Evolutionary conservation across 1,140 invertebrate species (phyloP).

Genomic region (Macrosteles quadrilineatus): DNA sequence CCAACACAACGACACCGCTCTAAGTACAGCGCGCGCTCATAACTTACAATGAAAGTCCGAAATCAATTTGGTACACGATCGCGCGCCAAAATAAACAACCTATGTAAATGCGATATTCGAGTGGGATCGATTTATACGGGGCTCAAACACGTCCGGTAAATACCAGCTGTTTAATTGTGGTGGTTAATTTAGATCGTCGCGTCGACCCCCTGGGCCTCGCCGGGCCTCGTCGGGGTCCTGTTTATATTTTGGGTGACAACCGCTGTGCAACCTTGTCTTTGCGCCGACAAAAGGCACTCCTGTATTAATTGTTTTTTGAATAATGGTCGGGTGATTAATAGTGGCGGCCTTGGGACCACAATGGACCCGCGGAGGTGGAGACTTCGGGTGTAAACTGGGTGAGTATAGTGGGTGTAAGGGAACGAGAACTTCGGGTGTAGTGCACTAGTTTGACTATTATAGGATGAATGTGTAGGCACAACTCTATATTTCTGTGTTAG

Average conservation of each 20-base stretch:
- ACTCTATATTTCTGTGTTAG: too few species aligned
- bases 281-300: neutral
- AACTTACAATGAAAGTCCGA: conserved; percentile 16
- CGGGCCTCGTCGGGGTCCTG: neutral
- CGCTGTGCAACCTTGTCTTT: conserved; percentile 1
- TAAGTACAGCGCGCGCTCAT: neutral
- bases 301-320: conserved; percentile 23
- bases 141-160: conserved; percentile 6
- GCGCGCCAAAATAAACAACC: neutral
- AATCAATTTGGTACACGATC: conserved; percentile 18
- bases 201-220: neutral
- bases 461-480: too few species aligned
- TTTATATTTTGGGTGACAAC: conserved; percentile 15
- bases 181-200: conserved; percentile 3
- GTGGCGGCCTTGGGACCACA: neutral
- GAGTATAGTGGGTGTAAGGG: too few species aligned
- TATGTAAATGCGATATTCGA: conserved; percentile 12
- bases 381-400: too few species aligned
- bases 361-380: too few species aligned
- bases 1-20: too few species aligned
- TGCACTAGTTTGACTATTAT: too few species aligned
- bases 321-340: conserved; percentile 19
- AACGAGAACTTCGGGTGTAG: too few species aligned
- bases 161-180: conserved; percentile 15
- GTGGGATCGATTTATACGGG: neutral